Evolutionary conservation across 2,888 invertebrate genomes (phyloP).

Genomic region (Eristalis arbustorum): DNA sequence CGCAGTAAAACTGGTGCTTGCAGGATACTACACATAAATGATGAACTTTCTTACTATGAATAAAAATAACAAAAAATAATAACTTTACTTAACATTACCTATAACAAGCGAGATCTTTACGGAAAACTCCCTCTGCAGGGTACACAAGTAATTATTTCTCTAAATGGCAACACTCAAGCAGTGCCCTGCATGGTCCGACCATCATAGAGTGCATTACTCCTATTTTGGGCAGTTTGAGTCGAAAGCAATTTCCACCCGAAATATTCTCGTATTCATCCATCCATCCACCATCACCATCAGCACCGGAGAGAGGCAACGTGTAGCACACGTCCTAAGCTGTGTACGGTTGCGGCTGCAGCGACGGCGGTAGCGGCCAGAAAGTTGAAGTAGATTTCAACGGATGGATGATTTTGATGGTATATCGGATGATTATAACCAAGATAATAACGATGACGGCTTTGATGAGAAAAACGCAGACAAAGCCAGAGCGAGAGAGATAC

Average conservation of each 20-base stretch:
- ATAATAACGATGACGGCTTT: slow-evolving; percentile 37
- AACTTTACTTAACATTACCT: too few species aligned
- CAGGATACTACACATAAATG: too few species aligned
- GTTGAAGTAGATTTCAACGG: slow-evolving; percentile 47
- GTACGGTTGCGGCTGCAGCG: not conserved
- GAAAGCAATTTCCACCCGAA: slow-evolving; percentile 18
- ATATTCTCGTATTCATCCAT: slow-evolving; percentile 3
- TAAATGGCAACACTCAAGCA: slow-evolving; percentile 27
- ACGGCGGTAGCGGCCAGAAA: slow-evolving; percentile 12
- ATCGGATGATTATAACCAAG: slow-evolving; percentile 52
- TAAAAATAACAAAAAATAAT: too few species aligned
- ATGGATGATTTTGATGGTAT: slow-evolving; percentile 57
- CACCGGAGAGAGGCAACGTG: slow-evolving; percentile 1
- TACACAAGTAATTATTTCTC: not conserved
- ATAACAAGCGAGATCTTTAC: too few species aligned
- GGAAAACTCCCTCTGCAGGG: too few species aligned
- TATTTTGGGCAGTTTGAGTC: slow-evolving; percentile 44
- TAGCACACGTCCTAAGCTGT: not conserved
- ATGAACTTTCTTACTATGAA: too few species aligned
- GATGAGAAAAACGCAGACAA: slow-evolving; percentile 3
- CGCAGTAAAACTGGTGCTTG: too few species aligned
- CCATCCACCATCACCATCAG: not conserved
- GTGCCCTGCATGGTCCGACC: not conserved
- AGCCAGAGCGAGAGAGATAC: not conserved
- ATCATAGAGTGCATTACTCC: slow-evolving; percentile 4